These are phyloP conservation scores for Rotaria macrura DNA, from an alignment of 2,888 invertebrate genomes.

Conservation along the genomic window DNA sequence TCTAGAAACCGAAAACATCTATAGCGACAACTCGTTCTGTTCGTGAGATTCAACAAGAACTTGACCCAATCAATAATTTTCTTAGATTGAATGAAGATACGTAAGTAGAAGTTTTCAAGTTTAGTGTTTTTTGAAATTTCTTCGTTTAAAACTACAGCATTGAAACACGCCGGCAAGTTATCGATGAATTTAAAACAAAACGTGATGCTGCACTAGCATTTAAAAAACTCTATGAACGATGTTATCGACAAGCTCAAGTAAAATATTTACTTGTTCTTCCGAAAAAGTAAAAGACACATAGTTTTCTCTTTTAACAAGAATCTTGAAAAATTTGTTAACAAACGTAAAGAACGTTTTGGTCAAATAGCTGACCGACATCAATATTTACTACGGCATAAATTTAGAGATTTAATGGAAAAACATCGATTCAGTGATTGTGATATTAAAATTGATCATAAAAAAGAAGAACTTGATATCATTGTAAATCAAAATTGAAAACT, in stretches of 20 bases:
- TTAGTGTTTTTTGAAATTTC: not conserved
- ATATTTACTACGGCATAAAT: not conserved
- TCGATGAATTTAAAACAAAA: not conserved
- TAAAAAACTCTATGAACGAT: not conserved
- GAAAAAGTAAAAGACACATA: too few relatives aligned
- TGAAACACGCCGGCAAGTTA: not conserved
- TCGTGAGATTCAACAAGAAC: not conserved
- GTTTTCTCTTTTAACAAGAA: not conserved
- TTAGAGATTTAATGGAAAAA: not conserved
- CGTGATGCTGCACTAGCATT: not conserved
- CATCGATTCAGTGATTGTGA: not conserved
- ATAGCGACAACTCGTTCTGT: not conserved
- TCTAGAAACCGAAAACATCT: not conserved
- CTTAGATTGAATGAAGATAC: not conserved
- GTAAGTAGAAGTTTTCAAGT: not conserved
- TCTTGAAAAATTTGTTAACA: not conserved
- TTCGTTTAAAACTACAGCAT: not conserved
- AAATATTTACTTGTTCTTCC: too few relatives aligned
- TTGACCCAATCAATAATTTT: not conserved
- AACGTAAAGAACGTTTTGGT: not conserved
- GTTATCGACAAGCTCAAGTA: not conserved
- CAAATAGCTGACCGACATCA: not conserved
- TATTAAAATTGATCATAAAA: slow-evolving; percentile 27
- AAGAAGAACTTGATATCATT: slow-evolving; percentile 27
- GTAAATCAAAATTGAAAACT: not conserved